Conservation (phyloP, 1,140 invertebrate genomes). For the Macrobrachium rosenbergii region DNA sequence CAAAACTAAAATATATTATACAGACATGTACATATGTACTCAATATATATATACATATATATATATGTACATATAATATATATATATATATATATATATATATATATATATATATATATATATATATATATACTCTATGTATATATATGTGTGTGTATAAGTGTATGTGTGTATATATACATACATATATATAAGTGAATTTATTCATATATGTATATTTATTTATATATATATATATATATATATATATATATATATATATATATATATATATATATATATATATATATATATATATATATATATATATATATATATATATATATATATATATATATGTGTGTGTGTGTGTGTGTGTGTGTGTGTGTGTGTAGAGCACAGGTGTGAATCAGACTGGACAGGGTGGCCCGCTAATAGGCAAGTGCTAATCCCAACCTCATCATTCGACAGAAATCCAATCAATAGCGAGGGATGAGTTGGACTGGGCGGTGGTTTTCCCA, state of each 20-base stretch:
- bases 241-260: background rate
- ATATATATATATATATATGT: background rate
- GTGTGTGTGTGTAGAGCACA: background rate
- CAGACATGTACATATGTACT: no score
- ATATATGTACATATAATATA: constrained; percentile 12
- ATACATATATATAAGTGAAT: background rate
- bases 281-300: background rate
- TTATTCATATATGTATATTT: background rate
- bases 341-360: background rate
- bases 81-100: no score
- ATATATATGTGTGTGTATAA: background rate
- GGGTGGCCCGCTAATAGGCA: background rate
- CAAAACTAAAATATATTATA: no score
- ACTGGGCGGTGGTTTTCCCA: no score
- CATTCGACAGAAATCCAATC: no score
- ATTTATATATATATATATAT: background rate
- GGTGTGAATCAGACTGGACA: background rate
- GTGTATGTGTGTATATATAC: background rate
- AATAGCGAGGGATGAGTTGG: no score
- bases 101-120: background rate
- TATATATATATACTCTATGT: background rate
- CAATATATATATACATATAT: background rate
- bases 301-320: background rate
- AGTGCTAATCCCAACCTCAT: background rate
- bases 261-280: background rate